phyloP scores from a whole-genome alignment of 2,797 vertebrate species.

The Tamandua tetradactyla region DNA sequence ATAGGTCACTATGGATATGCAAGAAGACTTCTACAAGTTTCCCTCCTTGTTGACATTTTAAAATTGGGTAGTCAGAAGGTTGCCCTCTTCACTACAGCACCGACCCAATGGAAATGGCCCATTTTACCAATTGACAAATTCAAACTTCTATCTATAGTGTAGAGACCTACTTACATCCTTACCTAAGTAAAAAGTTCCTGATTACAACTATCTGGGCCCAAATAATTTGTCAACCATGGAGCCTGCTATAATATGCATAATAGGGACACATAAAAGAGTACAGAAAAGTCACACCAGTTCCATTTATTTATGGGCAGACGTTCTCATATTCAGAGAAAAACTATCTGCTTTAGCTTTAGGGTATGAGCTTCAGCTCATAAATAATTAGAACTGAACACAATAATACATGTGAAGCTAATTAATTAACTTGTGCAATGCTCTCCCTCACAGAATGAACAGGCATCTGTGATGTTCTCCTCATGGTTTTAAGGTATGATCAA shows the following conservation, averaged over 20 bases:
- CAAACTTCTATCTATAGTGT: conserved; percentile 26
- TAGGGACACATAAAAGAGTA: neutral
- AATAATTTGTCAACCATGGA: conserved; percentile 23
- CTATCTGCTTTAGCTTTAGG: conserved; percentile 1
- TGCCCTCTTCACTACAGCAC: neutral
- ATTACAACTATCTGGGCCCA: conserved; percentile 31
- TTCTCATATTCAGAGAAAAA: conserved; percentile 43
- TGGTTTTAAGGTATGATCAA: neutral
- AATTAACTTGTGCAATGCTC: neutral
- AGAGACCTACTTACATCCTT: neutral
- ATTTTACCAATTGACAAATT: conserved; percentile 26
- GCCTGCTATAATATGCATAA: neutral
- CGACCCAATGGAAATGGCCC: neutral
- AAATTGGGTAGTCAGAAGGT: neutral
- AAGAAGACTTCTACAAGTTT: neutral
- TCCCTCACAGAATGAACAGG: neutral
- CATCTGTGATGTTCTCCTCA: neutral
- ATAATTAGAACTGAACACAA: neutral
- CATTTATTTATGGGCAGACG: neutral
- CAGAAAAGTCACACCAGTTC: conserved; percentile 25
- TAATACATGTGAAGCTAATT: neutral
- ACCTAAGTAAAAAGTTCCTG: neutral
- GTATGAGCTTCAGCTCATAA: too few species aligned
- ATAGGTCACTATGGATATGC: neutral
- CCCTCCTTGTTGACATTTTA: neutral